These are phyloP conservation scores for Lophotriccus pileatus DNA, from an alignment of 2,797 vertebrate genomes.

Conservation along the genomic window DNA sequence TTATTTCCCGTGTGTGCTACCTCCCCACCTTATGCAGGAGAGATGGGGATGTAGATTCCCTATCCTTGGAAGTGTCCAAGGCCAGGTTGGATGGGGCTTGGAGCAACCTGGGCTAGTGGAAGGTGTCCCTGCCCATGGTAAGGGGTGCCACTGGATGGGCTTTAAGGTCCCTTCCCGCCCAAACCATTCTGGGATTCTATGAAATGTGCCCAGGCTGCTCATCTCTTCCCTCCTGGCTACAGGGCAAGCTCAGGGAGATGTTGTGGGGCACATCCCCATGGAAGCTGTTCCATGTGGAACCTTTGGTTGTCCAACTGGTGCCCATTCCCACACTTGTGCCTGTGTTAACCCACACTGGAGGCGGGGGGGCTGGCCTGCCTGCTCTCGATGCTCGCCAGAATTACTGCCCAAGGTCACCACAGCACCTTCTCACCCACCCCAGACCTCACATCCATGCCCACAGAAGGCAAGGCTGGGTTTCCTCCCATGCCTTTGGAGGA, in stretches of 20 bases:
- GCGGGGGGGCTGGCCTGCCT: background rate
- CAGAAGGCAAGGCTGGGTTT: background rate
- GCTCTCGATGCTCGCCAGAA: fast-evolving
- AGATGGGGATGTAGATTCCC: background rate
- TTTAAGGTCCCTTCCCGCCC: fast-evolving
- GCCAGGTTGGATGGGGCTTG: background rate
- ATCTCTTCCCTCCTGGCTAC: background rate
- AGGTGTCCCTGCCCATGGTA: background rate
- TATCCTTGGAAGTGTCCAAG: background rate
- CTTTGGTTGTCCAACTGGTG: background rate
- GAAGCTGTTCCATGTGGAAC: background rate
- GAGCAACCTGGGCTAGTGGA: background rate
- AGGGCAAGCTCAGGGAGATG: background rate
- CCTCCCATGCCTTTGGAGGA: no score
- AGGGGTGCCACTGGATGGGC: fast-evolving
- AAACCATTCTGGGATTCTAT: no score
- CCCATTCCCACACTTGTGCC: background rate
- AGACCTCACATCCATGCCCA: fast-evolving
- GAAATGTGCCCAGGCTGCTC: background rate
- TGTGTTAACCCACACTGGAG: no score
- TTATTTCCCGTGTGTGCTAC: fast-evolving
- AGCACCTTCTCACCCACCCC: background rate
- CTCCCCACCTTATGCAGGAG: fast-evolving
- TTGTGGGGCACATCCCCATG: background rate
- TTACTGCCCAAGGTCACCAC: background rate